Base-by-base conservation (phyloP, 2,888 invertebrate species). In the Pristionchus arcanus region DNA sequence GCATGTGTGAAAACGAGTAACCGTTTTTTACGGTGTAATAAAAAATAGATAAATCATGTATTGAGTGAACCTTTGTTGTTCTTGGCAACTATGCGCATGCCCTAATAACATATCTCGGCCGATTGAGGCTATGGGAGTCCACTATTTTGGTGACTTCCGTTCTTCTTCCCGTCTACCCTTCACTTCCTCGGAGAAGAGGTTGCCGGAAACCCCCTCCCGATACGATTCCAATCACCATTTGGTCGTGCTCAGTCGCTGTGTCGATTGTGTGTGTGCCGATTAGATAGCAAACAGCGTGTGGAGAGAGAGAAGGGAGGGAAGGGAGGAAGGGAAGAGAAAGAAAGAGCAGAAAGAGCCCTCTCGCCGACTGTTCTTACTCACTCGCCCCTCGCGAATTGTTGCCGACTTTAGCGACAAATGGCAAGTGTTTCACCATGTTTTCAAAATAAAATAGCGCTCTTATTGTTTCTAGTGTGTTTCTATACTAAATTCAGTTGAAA, bases 271-370 rank as follows among this genome's bases (percentile, higher is more conserved):
- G 71, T 71, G 31, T 34, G 71, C 16, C 31, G 71, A 34, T 71
- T 71, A 71, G 71, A 71, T 71, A 71, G 71, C 31, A 71, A 31
- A 71, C 19, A 71, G 31, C 31, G 34, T 34, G 71, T 16, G 21
- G 71, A 71, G 21, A 71, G 71, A 34, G 34, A 34, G 34, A 15
- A 71, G 34, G 31, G 34, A 71, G 28, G 9, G 28, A 28, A 71
- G 71, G 31, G 68, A 15, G 68, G 68, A 28, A 68, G 68, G 31
- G 71, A 49, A 11, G 71, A 34, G 71, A 71, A 71, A 71, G 71
- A 16, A 49, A 49, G 42, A 49, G 42, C 42, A 42, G 42, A 66
- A 25, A 66, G 66, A 28, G 68, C 28, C 2, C 68, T 5, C 71
- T 19, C 31, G n/a, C n/a, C 19, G 34, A 34, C 31, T 71, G 34